Evolutionary conservation across 2,113 vertebrate genomes (phyloP), one percentile per base, ranked within the genome.

Genomic region (Nibea coibor): DNA sequence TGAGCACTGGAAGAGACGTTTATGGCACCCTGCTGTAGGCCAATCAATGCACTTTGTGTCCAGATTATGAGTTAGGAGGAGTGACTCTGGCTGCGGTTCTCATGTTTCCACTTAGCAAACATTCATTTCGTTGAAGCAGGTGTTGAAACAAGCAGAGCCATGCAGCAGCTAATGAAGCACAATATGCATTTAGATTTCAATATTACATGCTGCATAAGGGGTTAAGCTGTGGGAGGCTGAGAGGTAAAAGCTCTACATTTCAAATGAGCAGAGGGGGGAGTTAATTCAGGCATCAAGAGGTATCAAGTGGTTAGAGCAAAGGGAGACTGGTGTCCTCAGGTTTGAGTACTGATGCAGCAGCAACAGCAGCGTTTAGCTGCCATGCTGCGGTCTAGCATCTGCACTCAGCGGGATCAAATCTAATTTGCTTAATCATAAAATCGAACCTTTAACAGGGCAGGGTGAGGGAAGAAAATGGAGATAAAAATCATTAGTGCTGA

Each of bases 381-480:
- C 63, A 31, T 43, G 45, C 69, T 74, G 83, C 31, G 54, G 72
- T 85, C 58, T 51, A 50, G 53, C 72, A 74, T 76, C 69, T 64
- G 69, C 67, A 35, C 68, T 63, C 58, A 89, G 87, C 73, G 78
- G 78, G 56, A 56, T 82, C 28, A 80, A 91, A 88, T 94, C 80
- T 58, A 63, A 91, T 93, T 89, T 83, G 42, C 70, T 62, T 77
- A 81, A 92, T 88, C 72, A 84, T 76, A 88, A 86, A 91, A 92
- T 89, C 76, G 50, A 90, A 89, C 57, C 24, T 20, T 56, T 53
- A 57, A 58, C 53, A 50, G 22, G 31, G 50, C n/a, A 64, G 62
- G 26, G 51, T 0, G 48, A 78, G 35, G 63, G 31, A 57, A 69
- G 59, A 61, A 87, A 85, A 78, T 78, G 67, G 72, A 86, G 69